Percentiles rank a stretch among this genome's conserved stretches.
Evolutionary conservation across 2,888 invertebrate genomes (phyloP).

Genomic region (Tachina lurida): DNA sequence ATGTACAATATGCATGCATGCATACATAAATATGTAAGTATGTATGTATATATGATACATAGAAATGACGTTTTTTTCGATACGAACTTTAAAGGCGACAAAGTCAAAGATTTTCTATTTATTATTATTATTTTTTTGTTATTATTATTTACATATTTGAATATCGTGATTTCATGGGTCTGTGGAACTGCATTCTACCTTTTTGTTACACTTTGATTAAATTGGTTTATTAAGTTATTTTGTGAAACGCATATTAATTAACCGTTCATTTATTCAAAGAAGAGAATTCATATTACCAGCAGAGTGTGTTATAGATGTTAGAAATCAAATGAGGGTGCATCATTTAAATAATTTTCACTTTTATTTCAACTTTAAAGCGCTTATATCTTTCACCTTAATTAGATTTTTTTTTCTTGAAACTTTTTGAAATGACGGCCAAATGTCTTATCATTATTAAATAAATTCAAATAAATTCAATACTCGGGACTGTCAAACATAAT

Average conservation of each 20-base stretch:
- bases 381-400: conserved; percentile 48
- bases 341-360: conserved; percentile 69
- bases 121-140: conserved; percentile 21
- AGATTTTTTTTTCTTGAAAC: conserved; percentile 15
- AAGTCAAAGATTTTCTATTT: conserved; percentile 36
- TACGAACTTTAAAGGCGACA: conserved; percentile 54
- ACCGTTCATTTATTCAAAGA: not conserved
- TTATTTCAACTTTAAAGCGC: conserved; percentile 31
- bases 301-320: not conserved
- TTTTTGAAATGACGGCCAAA: conserved; percentile 7
- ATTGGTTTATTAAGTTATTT: conserved; percentile 63
- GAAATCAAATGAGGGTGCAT: conserved; percentile 60
- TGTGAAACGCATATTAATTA: conserved; percentile 54
- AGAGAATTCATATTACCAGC: conserved; percentile 9
- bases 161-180: conserved; percentile 60
- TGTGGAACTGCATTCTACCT: conserved; percentile 52
- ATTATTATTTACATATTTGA: conserved; percentile 28
- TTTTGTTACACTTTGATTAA: conserved; percentile 59
- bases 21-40: not conserved
- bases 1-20: not conserved
- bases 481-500: conserved; percentile 40
- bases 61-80: not conserved
- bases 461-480: conserved; percentile 39
- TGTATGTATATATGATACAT: not conserved
- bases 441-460: conserved; percentile 34